Base-by-base conservation (phyloP, 2,888 invertebrate species). In the Dorcus parallelipipedus region DNA sequence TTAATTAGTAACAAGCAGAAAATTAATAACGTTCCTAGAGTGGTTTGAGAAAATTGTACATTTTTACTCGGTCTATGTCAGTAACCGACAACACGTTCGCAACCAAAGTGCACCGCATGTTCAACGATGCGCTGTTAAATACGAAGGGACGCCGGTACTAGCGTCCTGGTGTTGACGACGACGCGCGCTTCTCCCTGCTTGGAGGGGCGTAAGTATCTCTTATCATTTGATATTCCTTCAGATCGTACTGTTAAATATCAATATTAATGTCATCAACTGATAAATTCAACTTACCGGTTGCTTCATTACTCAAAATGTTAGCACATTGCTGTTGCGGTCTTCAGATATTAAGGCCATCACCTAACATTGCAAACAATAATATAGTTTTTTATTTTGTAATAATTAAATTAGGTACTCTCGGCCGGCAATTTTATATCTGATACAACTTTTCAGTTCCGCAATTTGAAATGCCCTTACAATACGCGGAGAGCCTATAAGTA, bases 181-280 rank as follows among this genome's bases (percentile, higher is more conserved):
- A 71, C 72, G 74, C 75, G 75, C 74, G 74, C 73, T 64, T 70
- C 71, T 66, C 64, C 65, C 69, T 64, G 64, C 64, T 64, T 72
- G 73, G 72, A 71, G 73, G 73, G 73, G 75, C 70, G 71, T 71
- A 73, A 73, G 73, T 71, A 69, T 71, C 71, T 71, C 71, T 72
- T 72, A 73, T 71, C 71, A 68, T 72, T 66, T 70, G 67, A 72
- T 72, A 70, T 70, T 70, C 68, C 67, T 62, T 69, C 67, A 68
- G 64, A 67, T 71, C 67, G 66, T 67, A 67, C 64, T 68, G 62
- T 67, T 67, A 64, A 67, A 66, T 66, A 65, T 63, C 66, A 68
- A 66, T 68, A 67, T 62, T 56, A 62, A 61, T 54, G 59, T 66
- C 63, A 61, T 64, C 66, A 64, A 61, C 64, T 66, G 66, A 59